Evolutionary conservation across 2,888 invertebrate genomes (phyloP).

Genomic region (Disparrhopalites patrizii): DNA sequence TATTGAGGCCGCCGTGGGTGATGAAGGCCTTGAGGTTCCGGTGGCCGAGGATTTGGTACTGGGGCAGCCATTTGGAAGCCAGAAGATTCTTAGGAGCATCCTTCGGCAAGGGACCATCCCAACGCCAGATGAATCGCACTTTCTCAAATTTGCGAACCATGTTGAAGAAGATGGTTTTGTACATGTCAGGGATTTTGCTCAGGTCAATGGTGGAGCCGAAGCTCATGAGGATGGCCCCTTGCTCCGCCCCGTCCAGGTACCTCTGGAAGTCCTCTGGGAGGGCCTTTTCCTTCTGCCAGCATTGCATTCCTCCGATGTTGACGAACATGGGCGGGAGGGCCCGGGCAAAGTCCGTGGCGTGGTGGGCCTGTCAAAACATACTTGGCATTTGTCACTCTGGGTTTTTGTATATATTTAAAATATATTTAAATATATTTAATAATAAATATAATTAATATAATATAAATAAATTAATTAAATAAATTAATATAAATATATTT

Average conservation of each 20-base stretch:
- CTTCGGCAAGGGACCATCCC: slow-evolving; percentile 42
- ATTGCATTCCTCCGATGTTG: slow-evolving; percentile 43
- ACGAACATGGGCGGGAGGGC: slow-evolving; percentile 36
- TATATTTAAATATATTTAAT: too few species aligned
- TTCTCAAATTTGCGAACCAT: slow-evolving; percentile 37
- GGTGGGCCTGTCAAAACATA: slow-evolving; percentile 37
- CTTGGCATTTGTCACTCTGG: too few species aligned
- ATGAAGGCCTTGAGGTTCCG: slow-evolving; percentile 41
- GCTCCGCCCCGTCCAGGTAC: slow-evolving; percentile 38
- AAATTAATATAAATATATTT: neutral
- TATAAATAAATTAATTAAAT: neutral
- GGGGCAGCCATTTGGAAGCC: slow-evolving; percentile 46
- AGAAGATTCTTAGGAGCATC: slow-evolving; percentile 36
- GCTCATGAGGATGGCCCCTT: slow-evolving; percentile 43
- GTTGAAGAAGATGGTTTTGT: slow-evolving; percentile 42
- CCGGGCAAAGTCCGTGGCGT: slow-evolving; percentile 40
- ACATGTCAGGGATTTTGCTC: slow-evolving; percentile 32
- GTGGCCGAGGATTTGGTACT: slow-evolving; percentile 45
- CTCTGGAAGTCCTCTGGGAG: slow-evolving; percentile 33
- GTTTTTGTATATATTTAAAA: too few species aligned
- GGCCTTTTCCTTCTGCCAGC: slow-evolving; percentile 33
- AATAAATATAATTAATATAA: too few species aligned
- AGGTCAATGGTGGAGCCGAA: slow-evolving; percentile 46
- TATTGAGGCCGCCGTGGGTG: slow-evolving; percentile 44
- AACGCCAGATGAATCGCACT: slow-evolving; percentile 43